Conservation (phyloP, 1,140 invertebrate genomes). For the Grapholita molesta region DNA sequence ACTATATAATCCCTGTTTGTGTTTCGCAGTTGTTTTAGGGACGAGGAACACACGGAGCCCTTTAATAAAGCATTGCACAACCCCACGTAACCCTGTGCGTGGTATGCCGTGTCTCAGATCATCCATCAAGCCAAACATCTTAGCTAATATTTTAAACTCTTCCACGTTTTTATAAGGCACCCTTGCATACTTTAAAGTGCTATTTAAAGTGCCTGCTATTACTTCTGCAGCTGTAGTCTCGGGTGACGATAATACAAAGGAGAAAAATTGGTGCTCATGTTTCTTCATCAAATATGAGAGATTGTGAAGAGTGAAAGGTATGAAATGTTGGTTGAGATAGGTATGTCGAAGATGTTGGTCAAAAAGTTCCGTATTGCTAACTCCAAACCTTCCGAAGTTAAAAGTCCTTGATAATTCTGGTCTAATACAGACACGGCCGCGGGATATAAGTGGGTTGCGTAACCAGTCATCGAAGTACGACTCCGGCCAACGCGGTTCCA, state of each 20-base stretch:
- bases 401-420: slow-evolving; percentile 97
- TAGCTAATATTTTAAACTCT: neutral
- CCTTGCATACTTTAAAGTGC: neutral
- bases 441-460: slow-evolving; percentile 93
- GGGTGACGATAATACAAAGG: neutral
- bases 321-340: slow-evolving; percentile 92
- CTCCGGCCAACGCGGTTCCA: slow-evolving; percentile 93
- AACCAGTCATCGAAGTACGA: slow-evolving; percentile 99
- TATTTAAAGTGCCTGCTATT: neutral
- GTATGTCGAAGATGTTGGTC: slow-evolving; percentile 98
- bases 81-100: neutral
- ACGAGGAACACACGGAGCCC: neutral
- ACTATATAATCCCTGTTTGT: too few relatives aligned
- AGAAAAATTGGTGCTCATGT: slow-evolving; percentile 44
- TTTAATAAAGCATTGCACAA: neutral
- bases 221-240: neutral
- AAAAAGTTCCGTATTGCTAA: slow-evolving; percentile 91
- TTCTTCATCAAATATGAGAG: slow-evolving; percentile 96
- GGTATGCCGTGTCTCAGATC: neutral
- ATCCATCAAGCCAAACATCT: neutral
- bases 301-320: slow-evolving; percentile 94
- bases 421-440: slow-evolving; percentile 94
- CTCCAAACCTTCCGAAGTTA: slow-evolving; percentile 93
- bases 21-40: neutral
- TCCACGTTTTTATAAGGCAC: neutral